Evolutionary conservation across 1,140 invertebrate species (phyloP).

Genomic region (Sipha flava): DNA sequence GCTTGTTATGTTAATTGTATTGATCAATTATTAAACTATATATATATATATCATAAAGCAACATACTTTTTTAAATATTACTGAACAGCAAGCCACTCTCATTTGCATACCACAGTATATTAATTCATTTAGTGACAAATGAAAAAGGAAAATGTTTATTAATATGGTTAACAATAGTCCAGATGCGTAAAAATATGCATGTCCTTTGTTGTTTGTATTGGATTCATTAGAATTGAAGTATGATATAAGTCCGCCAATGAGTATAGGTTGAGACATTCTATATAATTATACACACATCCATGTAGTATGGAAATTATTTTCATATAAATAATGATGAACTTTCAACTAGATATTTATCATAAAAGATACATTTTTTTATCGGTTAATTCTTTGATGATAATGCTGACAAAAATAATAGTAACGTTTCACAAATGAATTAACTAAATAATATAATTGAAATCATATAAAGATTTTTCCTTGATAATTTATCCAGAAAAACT

Average conservation of each 20-base stretch:
- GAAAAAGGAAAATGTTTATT: slow-evolving; percentile 59
- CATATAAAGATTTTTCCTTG: no score
- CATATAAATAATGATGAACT: neutral
- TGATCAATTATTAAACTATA: no score
- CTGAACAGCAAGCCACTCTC: slow-evolving; percentile 63
- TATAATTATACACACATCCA: neutral
- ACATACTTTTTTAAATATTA: slow-evolving; percentile 71
- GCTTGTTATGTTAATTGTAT: no score
- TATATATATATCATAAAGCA: no score
- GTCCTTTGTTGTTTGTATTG: slow-evolving; percentile 40
- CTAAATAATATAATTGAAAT: no score
- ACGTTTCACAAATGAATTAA: no score
- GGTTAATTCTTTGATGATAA: no score
- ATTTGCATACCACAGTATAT: slow-evolving; percentile 69
- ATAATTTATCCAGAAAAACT: no score
- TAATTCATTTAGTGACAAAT: slow-evolving; percentile 68
- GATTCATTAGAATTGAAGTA: slow-evolving; percentile 52
- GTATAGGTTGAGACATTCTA: slow-evolving; percentile 61
- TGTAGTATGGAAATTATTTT: no score
- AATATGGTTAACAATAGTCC: slow-evolving; percentile 62
- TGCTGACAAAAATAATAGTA: no score
- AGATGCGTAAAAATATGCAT: slow-evolving; percentile 58
- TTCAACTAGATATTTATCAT: no score
- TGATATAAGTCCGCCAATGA: slow-evolving; percentile 60
- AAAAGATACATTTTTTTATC: no score